Conservation (phyloP, 2,888 invertebrate genomes). For the Galerucella nymphaeae region DNA sequence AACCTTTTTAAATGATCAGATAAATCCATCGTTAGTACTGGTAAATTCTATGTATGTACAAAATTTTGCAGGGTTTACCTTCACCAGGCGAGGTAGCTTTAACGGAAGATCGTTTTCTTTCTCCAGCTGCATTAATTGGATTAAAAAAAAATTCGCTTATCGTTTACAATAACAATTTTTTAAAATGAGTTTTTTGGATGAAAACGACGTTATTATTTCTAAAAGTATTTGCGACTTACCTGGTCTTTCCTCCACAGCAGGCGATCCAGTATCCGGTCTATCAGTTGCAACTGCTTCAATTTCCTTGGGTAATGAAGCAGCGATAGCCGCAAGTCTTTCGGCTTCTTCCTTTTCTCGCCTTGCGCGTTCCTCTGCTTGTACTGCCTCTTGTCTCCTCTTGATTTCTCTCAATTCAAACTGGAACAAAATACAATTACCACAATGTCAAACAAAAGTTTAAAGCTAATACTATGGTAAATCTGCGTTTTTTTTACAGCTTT, state of each 20-base stretch:
- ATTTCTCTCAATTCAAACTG: slow-evolving; percentile 98
- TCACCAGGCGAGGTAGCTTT: slow-evolving; percentile 64
- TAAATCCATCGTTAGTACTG: background rate
- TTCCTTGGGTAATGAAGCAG: slow-evolving; percentile 66
- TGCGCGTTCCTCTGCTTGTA: slow-evolving; percentile 72
- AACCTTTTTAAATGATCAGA: background rate
- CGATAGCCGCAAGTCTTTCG: slow-evolving; percentile 75
- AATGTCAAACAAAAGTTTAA: background rate
- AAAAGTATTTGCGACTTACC: slow-evolving; percentile 59
- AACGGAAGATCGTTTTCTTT: slow-evolving; percentile 60
- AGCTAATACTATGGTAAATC: background rate
- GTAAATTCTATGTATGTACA: slow-evolving; percentile 21
- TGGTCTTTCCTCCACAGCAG: slow-evolving; percentile 70
- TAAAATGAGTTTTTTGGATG: slow-evolving; percentile 14
- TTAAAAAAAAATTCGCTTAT: slow-evolving; percentile 21
- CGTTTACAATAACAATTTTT: slow-evolving; percentile 8
- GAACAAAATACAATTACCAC: slow-evolving; percentile 38
- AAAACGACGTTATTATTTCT: background rate
- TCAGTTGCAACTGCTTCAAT: slow-evolving; percentile 63
- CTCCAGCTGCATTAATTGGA: slow-evolving; percentile 60
- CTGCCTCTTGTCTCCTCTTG: slow-evolving; percentile 82
- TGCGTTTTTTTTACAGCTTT: background rate
- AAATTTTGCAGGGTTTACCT: slow-evolving; percentile 56
- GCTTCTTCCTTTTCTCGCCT: slow-evolving; percentile 83
- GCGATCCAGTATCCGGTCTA: slow-evolving; percentile 62